A percentile compares a stretch with the other conserved stretches of the same genome.
phyloP scores from a whole-genome alignment of 2,888 invertebrate genomes.

The Tetragnatha montana region DNA sequence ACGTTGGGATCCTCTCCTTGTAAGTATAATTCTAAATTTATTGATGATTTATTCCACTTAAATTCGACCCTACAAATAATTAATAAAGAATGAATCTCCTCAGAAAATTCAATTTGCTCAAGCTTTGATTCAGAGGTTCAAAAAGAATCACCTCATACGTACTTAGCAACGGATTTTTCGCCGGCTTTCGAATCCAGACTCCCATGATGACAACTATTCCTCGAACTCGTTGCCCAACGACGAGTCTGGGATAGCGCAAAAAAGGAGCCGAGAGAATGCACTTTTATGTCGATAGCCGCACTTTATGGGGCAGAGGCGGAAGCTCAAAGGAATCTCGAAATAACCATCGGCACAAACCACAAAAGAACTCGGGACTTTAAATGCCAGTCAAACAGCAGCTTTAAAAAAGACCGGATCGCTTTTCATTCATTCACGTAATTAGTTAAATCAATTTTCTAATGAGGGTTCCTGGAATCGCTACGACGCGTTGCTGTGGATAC shows the following conservation, averaged over 20 bases:
- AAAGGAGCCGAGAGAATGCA: neutral
- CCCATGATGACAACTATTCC: neutral
- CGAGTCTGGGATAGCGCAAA: neutral
- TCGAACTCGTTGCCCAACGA: neutral
- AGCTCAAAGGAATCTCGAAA: neutral
- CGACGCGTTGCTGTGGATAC: too few species aligned
- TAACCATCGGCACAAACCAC: neutral
- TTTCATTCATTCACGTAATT: neutral
- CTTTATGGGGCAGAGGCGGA: neutral
- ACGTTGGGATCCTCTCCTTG: too few species aligned
- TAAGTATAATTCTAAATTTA: too few species aligned
- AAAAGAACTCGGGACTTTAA: neutral
- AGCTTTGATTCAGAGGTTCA: neutral
- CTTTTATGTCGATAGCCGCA: neutral
- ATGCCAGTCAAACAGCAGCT: neutral
- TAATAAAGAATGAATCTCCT: too few species aligned
- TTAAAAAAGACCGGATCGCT: neutral
- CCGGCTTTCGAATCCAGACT: neutral
- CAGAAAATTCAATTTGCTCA: too few species aligned
- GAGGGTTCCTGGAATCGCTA: neutral
- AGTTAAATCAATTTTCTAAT: neutral
- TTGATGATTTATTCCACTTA: too few species aligned
- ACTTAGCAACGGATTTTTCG: neutral
- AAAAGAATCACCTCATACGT: neutral
- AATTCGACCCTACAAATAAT: too few species aligned